phyloP scores from a whole-genome alignment of 2,113 vertebrate genomes.

The Xiphias gladius region DNA sequence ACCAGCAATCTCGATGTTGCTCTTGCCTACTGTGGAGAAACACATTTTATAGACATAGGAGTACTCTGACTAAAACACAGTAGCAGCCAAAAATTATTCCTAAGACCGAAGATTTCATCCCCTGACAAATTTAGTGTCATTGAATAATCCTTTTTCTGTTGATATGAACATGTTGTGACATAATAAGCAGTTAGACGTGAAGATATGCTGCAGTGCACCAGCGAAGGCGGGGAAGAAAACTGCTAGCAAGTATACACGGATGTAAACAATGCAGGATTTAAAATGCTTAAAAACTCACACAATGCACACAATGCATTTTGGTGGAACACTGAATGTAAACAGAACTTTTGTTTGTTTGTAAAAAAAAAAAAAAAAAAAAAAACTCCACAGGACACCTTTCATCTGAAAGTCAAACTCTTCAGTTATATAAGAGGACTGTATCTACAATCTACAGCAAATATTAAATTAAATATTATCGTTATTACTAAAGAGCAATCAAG shows the following conservation, averaged over 20 bases:
- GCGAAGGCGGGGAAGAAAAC: background rate
- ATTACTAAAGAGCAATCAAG: background rate
- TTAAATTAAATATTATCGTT: background rate
- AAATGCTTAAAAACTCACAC: background rate
- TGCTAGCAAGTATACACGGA: background rate
- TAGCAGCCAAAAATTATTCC: background rate
- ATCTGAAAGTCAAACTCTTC: background rate
- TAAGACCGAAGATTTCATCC: background rate
- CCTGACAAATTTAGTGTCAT: background rate
- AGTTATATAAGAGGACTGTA: background rate
- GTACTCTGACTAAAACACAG: background rate
- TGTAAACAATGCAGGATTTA: background rate
- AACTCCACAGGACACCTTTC: background rate
- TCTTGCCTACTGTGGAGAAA: background rate
- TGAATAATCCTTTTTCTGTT: background rate
- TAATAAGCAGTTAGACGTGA: background rate
- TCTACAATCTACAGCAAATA: background rate
- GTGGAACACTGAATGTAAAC: too few species aligned
- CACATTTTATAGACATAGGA: background rate
- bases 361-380: too few species aligned
- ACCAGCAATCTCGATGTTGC: background rate
- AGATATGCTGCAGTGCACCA: background rate
- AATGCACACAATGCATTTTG: too few species aligned
- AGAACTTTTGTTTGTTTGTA: too few species aligned
- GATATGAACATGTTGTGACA: background rate